Evolutionary conservation across 2,113 vertebrate species (phyloP).

Genomic region (Tyto alba): DNA sequence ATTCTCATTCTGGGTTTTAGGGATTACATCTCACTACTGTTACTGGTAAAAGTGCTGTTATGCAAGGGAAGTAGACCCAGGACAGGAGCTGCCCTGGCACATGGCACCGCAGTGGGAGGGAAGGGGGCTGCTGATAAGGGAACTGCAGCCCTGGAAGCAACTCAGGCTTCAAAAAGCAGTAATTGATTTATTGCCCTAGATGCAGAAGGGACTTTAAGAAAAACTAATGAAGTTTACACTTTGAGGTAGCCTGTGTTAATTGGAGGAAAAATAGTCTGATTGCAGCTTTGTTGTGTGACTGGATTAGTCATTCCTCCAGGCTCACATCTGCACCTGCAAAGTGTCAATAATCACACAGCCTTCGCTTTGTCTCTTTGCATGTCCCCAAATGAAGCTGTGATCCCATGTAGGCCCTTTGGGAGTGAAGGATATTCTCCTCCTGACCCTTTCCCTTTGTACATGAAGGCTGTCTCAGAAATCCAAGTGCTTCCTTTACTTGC

Average conservation of each 20-base stretch:
- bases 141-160: not conserved
- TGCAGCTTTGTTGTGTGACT: not conserved
- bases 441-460: not conserved
- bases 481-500: not conserved
- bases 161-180: not conserved
- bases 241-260: not conserved
- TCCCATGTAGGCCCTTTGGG: not conserved
- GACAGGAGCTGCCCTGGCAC: not conserved
- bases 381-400: not conserved
- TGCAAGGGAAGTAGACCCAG: not conserved
- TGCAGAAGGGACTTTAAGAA: not conserved
- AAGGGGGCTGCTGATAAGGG: not conserved
- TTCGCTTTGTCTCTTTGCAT: not conserved
- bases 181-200: not conserved
- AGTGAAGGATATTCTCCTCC: not conserved
- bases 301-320: not conserved
- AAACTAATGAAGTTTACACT: not conserved
- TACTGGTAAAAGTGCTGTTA: not conserved
- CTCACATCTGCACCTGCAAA: not conserved
- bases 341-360: not conserved
- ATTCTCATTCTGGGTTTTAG: not conserved
- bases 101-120: rapidly evolving
- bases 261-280: not conserved
- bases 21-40: not conserved
- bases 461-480: not conserved